Evolutionary conservation across 2,113 vertebrate genomes (phyloP).

Genomic region (Chelonoidis abingdonii): DNA sequence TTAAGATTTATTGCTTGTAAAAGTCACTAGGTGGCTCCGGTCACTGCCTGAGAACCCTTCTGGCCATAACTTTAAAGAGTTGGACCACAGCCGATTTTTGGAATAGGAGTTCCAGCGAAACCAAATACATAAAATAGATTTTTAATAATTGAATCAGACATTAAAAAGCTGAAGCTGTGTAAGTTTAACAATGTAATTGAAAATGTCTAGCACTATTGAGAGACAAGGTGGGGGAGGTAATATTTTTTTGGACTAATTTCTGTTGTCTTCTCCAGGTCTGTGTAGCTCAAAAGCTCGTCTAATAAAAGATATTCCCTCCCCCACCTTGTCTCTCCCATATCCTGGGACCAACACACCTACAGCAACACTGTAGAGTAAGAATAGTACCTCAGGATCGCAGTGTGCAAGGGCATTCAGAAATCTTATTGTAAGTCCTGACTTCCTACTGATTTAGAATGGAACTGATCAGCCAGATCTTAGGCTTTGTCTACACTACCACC

Average conservation of each 20-base stretch:
- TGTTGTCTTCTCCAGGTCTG: not conserved
- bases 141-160: accelerated
- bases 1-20: not conserved
- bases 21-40: conserved; percentile 50
- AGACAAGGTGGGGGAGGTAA: not conserved
- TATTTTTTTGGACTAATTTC: not conserved
- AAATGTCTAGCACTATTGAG: not conserved
- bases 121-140: not conserved
- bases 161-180: not conserved
- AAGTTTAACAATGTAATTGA: not conserved
- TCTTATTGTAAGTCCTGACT: not conserved
- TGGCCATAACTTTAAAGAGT: accelerated
- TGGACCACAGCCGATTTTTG: not conserved
- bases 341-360: not conserved
- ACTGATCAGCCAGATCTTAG: not conserved
- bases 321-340: not conserved
- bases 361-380: not conserved
- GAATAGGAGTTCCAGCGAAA: not conserved
- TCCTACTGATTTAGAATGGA: not conserved
- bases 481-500: no score
- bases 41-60: not conserved
- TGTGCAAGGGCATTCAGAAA: no score
- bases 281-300: not conserved
- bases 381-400: no score
- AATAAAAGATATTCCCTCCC: not conserved